Base-by-base conservation (phyloP, 2,888 invertebrate species). In the Crocallis elinguaria region DNA sequence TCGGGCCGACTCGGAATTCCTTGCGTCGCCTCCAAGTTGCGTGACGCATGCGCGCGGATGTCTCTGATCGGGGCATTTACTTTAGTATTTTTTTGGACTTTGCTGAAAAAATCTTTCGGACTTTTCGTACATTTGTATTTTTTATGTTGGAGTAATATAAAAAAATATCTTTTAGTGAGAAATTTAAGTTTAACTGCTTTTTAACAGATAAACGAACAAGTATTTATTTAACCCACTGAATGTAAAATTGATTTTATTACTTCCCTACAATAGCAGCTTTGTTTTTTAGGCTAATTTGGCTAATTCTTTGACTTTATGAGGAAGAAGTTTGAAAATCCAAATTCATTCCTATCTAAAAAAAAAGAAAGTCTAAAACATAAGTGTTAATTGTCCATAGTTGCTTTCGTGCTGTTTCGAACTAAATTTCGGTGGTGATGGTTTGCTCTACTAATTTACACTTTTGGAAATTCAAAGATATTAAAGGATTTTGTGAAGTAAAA, bases 1-100 rank as follows among this genome's bases (percentile, higher is more conserved):
- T 81, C 77, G 79, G 82, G 73, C 69, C 77, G 84, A 19, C 72
- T 72, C 79, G 86, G 86, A 82, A 88, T 87, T 83, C 87, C 82
- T 81, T 69, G 76, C 82, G 78, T 80, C 86, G 86, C 87, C 86
- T 81, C 75, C 76, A 70, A 77, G 71, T 76, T 78, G 67, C 77
- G 79, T 82, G 82, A 83, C 82, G 83, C 82, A 80, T 42, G 43
- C 32, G 46, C 45, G 51, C 14, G 52, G 61, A 58, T 66, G 69
- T 61, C 69, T 67, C 62, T 58, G 46, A 49, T 39, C 35, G 55
- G 16, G 16, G 11, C 35, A 32, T 43, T 42, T 0, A 7, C 19
- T 27, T 38, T 35, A 38, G n/a, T n/a, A n/a, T n/a, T n/a, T n/a
- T 36, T 44, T 44, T 39, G 38, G n/a, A 19, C 45, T 44, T 35